phyloP scores from a whole-genome alignment of 1,140 invertebrate species.

The Drosophila insularis region DNA sequence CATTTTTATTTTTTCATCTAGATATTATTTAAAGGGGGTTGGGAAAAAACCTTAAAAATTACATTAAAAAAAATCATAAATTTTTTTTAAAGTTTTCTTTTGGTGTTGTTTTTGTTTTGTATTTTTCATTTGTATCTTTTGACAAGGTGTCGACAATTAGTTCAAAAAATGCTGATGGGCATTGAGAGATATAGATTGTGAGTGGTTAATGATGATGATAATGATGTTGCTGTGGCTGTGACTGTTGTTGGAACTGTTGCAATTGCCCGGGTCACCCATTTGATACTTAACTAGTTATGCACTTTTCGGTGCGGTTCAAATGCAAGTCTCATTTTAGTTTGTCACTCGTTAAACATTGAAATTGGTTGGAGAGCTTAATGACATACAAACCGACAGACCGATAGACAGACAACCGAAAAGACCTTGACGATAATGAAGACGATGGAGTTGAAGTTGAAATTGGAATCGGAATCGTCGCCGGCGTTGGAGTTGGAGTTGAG shows the following conservation, averaged over 20 bases:
- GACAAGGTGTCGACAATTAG: constrained; percentile 36
- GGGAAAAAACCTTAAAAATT: neutral
- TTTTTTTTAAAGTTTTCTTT: neutral
- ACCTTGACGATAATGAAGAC: constrained; percentile 34
- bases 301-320: constrained; percentile 18
- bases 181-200: constrained; percentile 30
- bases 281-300: constrained; percentile 14
- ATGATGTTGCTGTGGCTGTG: neutral
- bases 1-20: neutral
- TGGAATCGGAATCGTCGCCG: too few species aligned
- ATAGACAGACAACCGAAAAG: constrained; percentile 43
- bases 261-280: constrained; percentile 35
- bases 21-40: neutral
- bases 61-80: neutral
- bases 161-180: constrained; percentile 30
- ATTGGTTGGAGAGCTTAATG: constrained; percentile 36
- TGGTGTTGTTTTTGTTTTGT: neutral
- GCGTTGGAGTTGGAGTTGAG: constrained; percentile 4
- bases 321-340: constrained; percentile 16
- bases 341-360: constrained; percentile 40
- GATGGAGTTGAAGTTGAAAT: constrained; percentile 1
- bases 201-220: constrained; percentile 38
- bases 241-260: constrained; percentile 30
- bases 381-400: constrained; percentile 19
- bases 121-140: neutral